A percentile compares a stretch with the other conserved stretches of the same genome.
These are phyloP conservation scores for Apamea monoglypha DNA, from an alignment of 2,888 invertebrate species.

Conservation along the genomic window DNA sequence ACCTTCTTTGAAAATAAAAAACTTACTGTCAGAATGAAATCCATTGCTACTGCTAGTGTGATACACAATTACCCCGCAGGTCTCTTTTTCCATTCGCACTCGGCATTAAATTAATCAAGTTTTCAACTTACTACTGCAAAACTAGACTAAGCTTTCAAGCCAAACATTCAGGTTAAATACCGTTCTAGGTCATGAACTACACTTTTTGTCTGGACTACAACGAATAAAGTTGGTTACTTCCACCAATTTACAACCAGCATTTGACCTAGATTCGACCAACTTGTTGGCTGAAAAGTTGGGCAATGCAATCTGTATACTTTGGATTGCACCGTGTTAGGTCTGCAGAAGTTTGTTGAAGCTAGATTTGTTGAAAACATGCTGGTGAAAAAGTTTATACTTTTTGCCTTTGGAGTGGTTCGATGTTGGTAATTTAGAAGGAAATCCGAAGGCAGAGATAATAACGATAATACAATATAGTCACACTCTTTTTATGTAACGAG, in stretches of 20 bases:
- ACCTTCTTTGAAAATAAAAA: background rate
- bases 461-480: background rate
- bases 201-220: slow-evolving; percentile 44
- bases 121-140: slow-evolving; percentile 28
- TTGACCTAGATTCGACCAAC: slow-evolving; percentile 52
- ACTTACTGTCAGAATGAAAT: background rate
- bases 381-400: slow-evolving; percentile 19
- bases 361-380: slow-evolving; percentile 37
- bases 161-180: slow-evolving; percentile 44
- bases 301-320: slow-evolving; percentile 42
- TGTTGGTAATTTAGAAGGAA: slow-evolving; percentile 1
- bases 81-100: background rate
- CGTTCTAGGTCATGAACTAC: slow-evolving; percentile 45
- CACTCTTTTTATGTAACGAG: too few species aligned
- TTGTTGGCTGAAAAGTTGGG: slow-evolving; percentile 54
- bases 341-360: slow-evolving; percentile 39
- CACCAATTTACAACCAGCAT: slow-evolving; percentile 48
- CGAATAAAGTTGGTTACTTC: slow-evolving; percentile 55
- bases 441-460: background rate
- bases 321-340: slow-evolving; percentile 43
- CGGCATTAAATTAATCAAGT: slow-evolving; percentile 35
- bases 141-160: slow-evolving; percentile 36
- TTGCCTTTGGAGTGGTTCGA: slow-evolving; percentile 4
- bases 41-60: background rate
- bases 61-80: background rate